A percentile compares a stretch with the other conserved stretches of the same genome.
Evolutionary conservation across 2,888 invertebrate genomes (phyloP).

Genomic region (Drosophila nr. medialis): DNA sequence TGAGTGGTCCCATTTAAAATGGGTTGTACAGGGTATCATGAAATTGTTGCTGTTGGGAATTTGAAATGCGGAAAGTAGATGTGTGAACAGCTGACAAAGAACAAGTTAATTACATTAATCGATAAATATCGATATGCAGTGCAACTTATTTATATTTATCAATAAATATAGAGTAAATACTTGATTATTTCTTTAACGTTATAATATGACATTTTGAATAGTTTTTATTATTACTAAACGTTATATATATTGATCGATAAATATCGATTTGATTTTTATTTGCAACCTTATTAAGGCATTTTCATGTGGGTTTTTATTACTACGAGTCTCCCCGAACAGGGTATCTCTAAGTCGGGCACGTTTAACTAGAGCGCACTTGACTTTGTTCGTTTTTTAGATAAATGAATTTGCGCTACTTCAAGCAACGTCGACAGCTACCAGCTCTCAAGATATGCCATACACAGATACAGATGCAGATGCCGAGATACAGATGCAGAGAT

Average conservation of each 20-base stretch:
- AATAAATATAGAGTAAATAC: too few relatives aligned
- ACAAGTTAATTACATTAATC: neutral
- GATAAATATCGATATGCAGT: neutral
- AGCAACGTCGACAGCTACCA: conserved; percentile 68
- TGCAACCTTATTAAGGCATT: neutral
- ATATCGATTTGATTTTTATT: neutral
- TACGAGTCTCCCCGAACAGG: too few relatives aligned
- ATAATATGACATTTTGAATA: neutral
- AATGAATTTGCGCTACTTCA: conserved; percentile 78
- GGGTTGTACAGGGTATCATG: neutral
- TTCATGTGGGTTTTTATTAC: neutral
- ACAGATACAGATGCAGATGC: conserved; percentile 41
- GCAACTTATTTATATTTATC: too few relatives aligned
- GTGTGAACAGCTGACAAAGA: neutral
- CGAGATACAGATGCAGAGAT: conserved; percentile 34
- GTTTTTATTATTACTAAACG: neutral
- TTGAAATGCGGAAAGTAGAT: neutral
- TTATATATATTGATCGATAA: neutral
- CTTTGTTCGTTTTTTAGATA: conserved; percentile 67
- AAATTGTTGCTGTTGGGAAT: neutral
- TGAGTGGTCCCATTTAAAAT: neutral
- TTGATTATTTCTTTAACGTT: rapidly evolving
- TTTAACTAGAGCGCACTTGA: conserved; percentile 11
- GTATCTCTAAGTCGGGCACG: neutral
- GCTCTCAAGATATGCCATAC: conserved; percentile 15